These are phyloP conservation scores for Otocyon megalotis DNA, from an alignment of 2,113 vertebrate species.

Conservation along the genomic window DNA sequence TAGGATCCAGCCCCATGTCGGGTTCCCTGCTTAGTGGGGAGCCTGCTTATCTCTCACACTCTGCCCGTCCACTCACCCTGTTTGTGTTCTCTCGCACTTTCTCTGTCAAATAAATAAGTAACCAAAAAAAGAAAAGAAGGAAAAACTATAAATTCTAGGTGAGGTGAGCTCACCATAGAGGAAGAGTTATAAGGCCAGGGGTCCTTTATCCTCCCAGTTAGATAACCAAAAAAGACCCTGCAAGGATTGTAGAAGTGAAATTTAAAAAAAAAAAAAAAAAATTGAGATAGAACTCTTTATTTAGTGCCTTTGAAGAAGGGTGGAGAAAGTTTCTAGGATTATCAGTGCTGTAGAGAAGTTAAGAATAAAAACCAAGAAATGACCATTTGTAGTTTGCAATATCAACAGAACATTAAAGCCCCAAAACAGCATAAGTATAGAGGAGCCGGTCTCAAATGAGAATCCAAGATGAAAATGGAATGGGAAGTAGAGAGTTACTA, in stretches of 20 bases:
- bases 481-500: background rate
- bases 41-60: too few relatives aligned
- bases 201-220: background rate
- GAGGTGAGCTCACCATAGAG: background rate
- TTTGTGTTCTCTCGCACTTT: too few relatives aligned
- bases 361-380: slow-evolving; percentile 1
- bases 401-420: background rate
- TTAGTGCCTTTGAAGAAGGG: background rate
- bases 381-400: background rate
- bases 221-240: slow-evolving; percentile 4
- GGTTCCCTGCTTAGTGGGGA: too few relatives aligned
- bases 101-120: too few relatives aligned
- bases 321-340: background rate
- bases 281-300: background rate
- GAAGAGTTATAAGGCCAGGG: background rate
- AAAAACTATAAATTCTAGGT: too few relatives aligned
- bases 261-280: background rate
- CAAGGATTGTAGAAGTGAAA: background rate
- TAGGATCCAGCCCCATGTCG: too few relatives aligned
- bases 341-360: background rate
- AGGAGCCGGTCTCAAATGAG: background rate
- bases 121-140: too few relatives aligned
- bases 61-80: too few relatives aligned
- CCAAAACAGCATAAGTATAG: background rate
- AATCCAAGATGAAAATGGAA: background rate